These are phyloP conservation scores for Mus spicilegus DNA, from an alignment of 2,113 vertebrate species.

Conservation along the genomic window DNA sequence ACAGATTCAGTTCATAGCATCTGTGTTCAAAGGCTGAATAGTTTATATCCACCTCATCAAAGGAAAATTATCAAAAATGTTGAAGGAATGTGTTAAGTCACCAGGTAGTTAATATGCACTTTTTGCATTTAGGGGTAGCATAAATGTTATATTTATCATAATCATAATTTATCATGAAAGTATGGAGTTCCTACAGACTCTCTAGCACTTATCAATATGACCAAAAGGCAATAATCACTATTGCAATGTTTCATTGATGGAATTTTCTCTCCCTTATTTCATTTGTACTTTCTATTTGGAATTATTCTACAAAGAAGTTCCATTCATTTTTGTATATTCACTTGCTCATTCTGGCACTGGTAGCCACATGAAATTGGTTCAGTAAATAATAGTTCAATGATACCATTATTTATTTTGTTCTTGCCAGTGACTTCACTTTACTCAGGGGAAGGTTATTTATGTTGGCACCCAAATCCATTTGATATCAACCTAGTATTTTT, in stretches of 20 bases:
- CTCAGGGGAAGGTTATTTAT: neutral
- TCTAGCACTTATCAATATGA: neutral
- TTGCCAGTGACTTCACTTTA: neutral
- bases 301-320: neutral
- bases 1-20: neutral
- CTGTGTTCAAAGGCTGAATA: neutral
- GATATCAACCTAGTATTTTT: neutral
- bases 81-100: neutral
- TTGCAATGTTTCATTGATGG: neutral
- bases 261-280: too few relatives aligned
- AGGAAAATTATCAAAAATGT: neutral
- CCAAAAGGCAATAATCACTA: neutral
- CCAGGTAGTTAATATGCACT: neutral
- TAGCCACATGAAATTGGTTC: neutral
- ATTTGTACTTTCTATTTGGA: neutral
- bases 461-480: neutral
- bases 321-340: neutral
- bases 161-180: too few relatives aligned
- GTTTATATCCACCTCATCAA: neutral
- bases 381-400: neutral
- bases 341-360: neutral
- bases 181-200: neutral
- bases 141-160: neutral
- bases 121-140: neutral
- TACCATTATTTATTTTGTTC: conserved; percentile 4